Conservation (phyloP, 1,140 invertebrate species). For the Harlomillsia oculata region DNA sequence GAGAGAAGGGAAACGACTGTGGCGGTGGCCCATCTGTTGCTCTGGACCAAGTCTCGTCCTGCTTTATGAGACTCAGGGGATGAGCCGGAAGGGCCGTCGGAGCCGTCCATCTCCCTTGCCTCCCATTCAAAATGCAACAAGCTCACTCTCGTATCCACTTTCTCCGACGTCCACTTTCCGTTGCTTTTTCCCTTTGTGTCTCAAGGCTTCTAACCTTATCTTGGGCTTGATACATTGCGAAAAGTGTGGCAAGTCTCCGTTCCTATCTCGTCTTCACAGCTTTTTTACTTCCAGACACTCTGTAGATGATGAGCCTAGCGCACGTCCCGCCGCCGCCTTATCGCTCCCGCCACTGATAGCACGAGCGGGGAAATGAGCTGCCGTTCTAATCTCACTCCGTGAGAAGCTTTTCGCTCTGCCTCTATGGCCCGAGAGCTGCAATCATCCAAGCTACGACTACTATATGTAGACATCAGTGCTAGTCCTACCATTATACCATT, state of each 20-base stretch:
- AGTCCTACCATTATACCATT: too few species aligned
- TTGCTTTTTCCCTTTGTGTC: background rate
- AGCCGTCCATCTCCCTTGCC: constrained; percentile 21
- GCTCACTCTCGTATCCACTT: background rate
- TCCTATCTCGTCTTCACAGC: too few species aligned
- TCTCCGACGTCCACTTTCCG: background rate
- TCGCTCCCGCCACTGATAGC: too few species aligned
- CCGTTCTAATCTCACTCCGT: too few species aligned
- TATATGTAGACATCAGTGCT: too few species aligned
- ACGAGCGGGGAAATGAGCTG: too few species aligned
- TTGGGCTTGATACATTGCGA: background rate
- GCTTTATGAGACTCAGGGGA: constrained; percentile 27
- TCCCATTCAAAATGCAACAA: constrained; percentile 25
- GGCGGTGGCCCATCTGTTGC: constrained; percentile 28
- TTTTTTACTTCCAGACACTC: too few species aligned
- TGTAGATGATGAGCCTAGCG: too few species aligned
- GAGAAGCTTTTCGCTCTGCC: too few species aligned
- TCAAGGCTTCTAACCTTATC: background rate
- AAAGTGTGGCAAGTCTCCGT: background rate
- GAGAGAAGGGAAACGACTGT: background rate
- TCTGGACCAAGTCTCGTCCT: constrained; percentile 15
- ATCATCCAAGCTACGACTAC: too few species aligned
- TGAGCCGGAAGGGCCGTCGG: constrained; percentile 20
- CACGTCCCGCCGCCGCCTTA: too few species aligned
- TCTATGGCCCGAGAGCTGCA: too few species aligned